phyloP scores from a whole-genome alignment of 2,888 invertebrate genomes.

The Eupithecia abbreviata region DNA sequence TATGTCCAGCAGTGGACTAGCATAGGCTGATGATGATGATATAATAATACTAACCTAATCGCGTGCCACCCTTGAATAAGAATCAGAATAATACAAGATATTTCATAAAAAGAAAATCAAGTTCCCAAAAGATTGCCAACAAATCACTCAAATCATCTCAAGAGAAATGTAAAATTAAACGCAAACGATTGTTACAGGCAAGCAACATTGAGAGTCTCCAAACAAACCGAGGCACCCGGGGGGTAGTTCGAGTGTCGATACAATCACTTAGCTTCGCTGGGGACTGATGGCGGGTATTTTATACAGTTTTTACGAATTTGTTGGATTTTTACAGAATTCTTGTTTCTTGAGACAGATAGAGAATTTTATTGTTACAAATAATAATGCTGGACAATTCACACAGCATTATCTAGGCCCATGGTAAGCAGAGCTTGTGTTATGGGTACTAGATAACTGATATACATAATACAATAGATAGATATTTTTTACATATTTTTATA shows the following conservation, averaged over 20 bases:
- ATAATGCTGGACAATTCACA: too few relatives aligned
- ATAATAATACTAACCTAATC: not conserved
- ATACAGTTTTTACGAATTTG: not conserved
- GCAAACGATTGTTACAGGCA: slow-evolving; percentile 40
- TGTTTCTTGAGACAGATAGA: too few relatives aligned
- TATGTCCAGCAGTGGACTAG: too few relatives aligned
- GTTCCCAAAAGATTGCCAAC: not conserved
- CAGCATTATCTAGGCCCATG: too few relatives aligned
- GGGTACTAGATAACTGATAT: too few relatives aligned
- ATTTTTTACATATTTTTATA: too few relatives aligned
- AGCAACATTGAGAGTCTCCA: slow-evolving; percentile 32
- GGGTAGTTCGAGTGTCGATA: slow-evolving; percentile 17
- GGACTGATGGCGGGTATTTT: not conserved
- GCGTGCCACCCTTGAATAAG: not conserved
- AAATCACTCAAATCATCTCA: slow-evolving; percentile 23
- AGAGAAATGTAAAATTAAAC: slow-evolving; percentile 33
- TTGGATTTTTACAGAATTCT: not conserved
- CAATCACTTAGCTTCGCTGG: slow-evolving; percentile 19
- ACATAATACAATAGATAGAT: too few relatives aligned
- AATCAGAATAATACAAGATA: not conserved
- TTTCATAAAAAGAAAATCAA: not conserved
- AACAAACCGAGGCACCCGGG: slow-evolving; percentile 29
- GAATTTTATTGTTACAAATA: too few relatives aligned
- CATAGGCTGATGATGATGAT: too few relatives aligned
- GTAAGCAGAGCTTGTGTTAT: too few relatives aligned